phyloP scores from a whole-genome alignment of 2,888 invertebrate species.

The Lepidocyrtinus sp. region DNA sequence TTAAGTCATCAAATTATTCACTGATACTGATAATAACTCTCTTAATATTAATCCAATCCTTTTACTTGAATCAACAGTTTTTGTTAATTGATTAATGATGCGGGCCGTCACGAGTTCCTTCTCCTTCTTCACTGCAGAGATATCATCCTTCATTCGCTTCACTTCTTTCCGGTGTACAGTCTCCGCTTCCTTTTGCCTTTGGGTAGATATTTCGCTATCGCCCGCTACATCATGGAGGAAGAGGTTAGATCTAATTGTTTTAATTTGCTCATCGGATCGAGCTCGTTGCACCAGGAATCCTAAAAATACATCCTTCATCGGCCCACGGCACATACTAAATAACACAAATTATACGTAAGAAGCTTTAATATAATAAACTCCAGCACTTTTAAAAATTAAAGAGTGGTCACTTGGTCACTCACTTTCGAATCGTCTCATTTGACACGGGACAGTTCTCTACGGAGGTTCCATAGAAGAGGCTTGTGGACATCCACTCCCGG shows the following conservation, averaged over 20 bases:
- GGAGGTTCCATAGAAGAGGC: slow-evolving; percentile 33
- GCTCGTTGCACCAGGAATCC: slow-evolving; percentile 42
- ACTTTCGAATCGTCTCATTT: slow-evolving; percentile 48
- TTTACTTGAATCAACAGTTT: slow-evolving; percentile 34
- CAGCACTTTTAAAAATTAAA: background rate
- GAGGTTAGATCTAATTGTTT: slow-evolving; percentile 50
- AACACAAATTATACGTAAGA: background rate
- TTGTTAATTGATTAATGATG: background rate
- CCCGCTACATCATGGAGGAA: slow-evolving; percentile 26
- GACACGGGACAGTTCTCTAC: slow-evolving; percentile 30
- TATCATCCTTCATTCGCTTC: slow-evolving; percentile 21
- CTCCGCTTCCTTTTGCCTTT: background rate
- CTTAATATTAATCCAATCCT: no score
- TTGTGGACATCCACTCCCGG: slow-evolving; percentile 27
- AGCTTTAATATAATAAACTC: background rate
- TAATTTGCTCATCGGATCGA: slow-evolving; percentile 51
- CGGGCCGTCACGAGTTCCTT: slow-evolving; percentile 15
- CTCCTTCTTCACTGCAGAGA: background rate
- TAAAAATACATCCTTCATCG: slow-evolving; percentile 47
- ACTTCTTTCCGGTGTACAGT: background rate
- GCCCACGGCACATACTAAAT: slow-evolving; percentile 50
- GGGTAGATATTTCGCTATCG: background rate
- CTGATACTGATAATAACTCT: background rate
- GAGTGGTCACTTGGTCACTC: slow-evolving; percentile 31
- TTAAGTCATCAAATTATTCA: background rate